phyloP scores from a whole-genome alignment of 2,797 vertebrate genomes.

The Platalea minor region DNA sequence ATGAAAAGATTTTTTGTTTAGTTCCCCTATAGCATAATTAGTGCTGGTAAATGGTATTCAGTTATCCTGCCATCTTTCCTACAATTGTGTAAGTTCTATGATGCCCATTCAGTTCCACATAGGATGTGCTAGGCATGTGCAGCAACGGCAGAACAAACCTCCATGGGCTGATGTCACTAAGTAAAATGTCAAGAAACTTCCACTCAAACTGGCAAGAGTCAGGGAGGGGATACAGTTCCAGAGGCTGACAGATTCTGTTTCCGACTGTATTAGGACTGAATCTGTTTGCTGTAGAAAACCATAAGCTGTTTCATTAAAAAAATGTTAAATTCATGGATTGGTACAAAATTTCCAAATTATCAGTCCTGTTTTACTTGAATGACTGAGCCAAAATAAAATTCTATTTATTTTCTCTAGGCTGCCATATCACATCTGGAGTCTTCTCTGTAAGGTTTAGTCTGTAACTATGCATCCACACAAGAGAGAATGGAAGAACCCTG shows the following conservation, averaged over 20 bases:
- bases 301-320: background rate
- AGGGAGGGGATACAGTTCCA: background rate
- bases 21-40: background rate
- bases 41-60: background rate
- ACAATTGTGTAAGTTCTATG: background rate
- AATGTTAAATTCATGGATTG: background rate
- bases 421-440: background rate
- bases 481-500: background rate
- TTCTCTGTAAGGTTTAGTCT: background rate
- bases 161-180: background rate
- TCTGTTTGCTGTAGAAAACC: background rate
- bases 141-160: background rate
- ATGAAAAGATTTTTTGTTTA: background rate
- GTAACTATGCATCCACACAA: background rate
- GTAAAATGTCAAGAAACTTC: background rate
- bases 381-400: constrained; percentile 2
- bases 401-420: background rate
- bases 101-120: background rate
- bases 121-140: background rate
- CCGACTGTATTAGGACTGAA: background rate
- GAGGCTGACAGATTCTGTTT: background rate
- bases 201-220: background rate
- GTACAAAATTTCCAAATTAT: background rate
- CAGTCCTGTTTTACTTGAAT: background rate
- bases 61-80: background rate